phyloP scores from a whole-genome alignment of 2,888 invertebrate genomes.

The Stratiomys singularior region DNA sequence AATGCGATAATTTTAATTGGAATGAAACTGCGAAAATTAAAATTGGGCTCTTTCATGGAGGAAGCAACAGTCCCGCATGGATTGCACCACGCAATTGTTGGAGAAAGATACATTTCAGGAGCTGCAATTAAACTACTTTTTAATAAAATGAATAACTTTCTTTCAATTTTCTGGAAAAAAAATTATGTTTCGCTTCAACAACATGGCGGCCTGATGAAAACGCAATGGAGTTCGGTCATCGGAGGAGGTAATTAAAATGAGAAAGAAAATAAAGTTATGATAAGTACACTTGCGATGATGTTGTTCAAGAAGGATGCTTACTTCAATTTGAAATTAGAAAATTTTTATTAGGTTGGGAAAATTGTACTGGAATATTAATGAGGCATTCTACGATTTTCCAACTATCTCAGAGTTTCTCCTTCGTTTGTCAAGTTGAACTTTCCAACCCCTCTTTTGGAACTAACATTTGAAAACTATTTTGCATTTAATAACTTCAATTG shows the following conservation, averaged over 20 bases:
- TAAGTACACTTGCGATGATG: not conserved
- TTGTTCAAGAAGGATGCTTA: not conserved
- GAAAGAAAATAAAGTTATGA: not conserved
- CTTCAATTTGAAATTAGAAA: too few species aligned
- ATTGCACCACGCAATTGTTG: too few species aligned
- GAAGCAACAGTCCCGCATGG: too few species aligned
- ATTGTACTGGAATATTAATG: too few species aligned
- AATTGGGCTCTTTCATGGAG: not conserved
- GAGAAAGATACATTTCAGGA: too few species aligned
- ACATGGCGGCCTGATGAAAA: not conserved
- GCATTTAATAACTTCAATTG: not conserved
- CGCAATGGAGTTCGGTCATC: not conserved
- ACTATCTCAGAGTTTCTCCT: too few species aligned
- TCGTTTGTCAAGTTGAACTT: too few species aligned
- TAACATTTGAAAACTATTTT: not conserved
- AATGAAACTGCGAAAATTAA: constrained; percentile 24
- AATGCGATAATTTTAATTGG: constrained; percentile 44
- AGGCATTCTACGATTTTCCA: too few species aligned
- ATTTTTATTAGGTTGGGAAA: too few species aligned
- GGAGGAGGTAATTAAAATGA: not conserved
- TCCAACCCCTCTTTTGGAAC: too few species aligned
- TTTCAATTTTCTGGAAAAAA: constrained; percentile 32
- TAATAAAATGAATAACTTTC: constrained; percentile 9
- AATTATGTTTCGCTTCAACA: constrained; percentile 27
- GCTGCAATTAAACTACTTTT: constrained; percentile 38